phyloP scores from a whole-genome alignment of 2,888 invertebrate species.

The Hymenopus coronatus region DNA sequence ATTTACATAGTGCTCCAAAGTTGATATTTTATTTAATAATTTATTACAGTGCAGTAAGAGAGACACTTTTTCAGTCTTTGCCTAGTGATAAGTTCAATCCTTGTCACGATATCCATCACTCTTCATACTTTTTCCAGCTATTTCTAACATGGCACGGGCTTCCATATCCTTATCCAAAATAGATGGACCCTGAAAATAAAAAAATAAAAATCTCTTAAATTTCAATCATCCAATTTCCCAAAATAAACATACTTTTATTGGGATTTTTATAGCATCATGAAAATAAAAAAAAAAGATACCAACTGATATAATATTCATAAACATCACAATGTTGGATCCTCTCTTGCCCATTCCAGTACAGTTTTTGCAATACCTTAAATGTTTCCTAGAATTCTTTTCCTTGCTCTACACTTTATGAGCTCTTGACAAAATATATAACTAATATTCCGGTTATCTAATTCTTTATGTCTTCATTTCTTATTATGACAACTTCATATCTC shows the following conservation, averaged over 20 bases:
- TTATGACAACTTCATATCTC: too few species aligned
- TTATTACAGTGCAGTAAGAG: neutral
- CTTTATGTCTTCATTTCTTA: too few species aligned
- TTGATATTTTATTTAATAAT: neutral
- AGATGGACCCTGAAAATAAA: neutral
- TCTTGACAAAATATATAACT: too few species aligned
- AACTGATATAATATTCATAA: neutral
- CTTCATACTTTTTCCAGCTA: conserved; percentile 76
- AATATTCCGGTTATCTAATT: too few species aligned
- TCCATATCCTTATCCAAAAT: conserved; percentile 66
- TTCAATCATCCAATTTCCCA: neutral
- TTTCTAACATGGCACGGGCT: conserved; percentile 78
- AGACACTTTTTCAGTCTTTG: neutral
- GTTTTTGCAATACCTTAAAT: too few species aligned
- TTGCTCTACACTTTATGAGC: too few species aligned
- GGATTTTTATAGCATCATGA: neutral
- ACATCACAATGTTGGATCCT: too few species aligned
- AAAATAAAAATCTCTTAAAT: neutral
- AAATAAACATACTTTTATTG: neutral
- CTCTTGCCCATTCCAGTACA: too few species aligned
- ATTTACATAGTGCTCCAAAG: neutral
- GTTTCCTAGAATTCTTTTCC: too few species aligned
- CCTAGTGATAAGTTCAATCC: neutral
- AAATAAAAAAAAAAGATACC: neutral
- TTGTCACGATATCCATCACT: conserved; percentile 76